Evolutionary conservation across 2,113 vertebrate genomes (phyloP), one percentile per base, ranked within the genome.

Genomic region (Muscicapa adusta): DNA sequence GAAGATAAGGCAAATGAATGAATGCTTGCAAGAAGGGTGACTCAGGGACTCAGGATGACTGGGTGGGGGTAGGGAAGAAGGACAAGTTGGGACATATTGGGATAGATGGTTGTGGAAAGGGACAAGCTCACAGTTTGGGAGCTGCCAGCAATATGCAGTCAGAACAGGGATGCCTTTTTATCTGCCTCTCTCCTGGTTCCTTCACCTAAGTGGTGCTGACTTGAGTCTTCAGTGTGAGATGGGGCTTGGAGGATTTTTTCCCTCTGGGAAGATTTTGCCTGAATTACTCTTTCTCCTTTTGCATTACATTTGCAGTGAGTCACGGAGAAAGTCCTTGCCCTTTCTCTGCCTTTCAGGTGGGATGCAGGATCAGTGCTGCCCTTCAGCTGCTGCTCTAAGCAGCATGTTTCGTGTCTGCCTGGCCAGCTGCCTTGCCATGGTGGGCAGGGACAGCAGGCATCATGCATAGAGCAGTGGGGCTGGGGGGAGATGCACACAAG

Each of bases 351-450:
- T 47, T 45, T 8, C 13, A 25, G 19, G 11, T 14, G 13, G 45
- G 79, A 22, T 38, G 22, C 17, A 18, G 51, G 28, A 26, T 53
- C 1, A 2, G 33, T 48, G n/a, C 48, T 65, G 38, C 57, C 75
- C 66, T 8, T 61, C 18, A 38, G 31, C 45, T 47, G 14, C 7
- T 61, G 65, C 36, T 48, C 68, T 38, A 16, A 51, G 70, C 47
- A 40, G 38, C 38, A 34, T 14, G 36, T 75, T 26, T 42, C 5
- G 4, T 31, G 10, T 34, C 10, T 45, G 17, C 10, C 33, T 67
- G 3, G 6, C 40, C 18, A 4, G 15, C 36, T 47, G 47, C 74
- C 74, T 31, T 34, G 38, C 54, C 0, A 0, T 3, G 43, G n/a
- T 56, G 33, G 34, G 34, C 57, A 34, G 25, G 6, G 38, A 7